Percentiles rank a stretch among this genome's conserved stretches.
These are phyloP conservation scores for Neodiprion fabricii DNA, from an alignment of 1,140 invertebrate genomes.

Conservation along the genomic window DNA sequence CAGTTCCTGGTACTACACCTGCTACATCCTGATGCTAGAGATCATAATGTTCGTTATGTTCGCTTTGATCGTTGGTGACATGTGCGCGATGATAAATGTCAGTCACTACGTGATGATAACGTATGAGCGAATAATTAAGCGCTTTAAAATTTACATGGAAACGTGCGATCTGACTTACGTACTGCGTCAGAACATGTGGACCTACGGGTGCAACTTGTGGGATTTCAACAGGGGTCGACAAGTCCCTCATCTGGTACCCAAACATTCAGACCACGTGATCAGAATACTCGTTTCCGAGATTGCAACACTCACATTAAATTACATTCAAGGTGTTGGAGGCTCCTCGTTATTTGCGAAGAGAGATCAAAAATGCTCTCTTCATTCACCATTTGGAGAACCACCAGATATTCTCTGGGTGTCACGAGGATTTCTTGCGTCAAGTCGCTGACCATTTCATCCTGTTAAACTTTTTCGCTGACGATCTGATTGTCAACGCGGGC, in stretches of 20 bases:
- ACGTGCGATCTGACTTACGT: conserved; percentile 4
- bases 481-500: conserved; percentile 54
- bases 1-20: not conserved
- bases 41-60: conserved; percentile 5
- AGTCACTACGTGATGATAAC: not conserved
- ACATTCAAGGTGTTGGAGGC: not conserved
- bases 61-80: conserved; percentile 1
- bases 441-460: conserved; percentile 47
- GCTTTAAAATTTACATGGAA: not conserved
- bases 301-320: not conserved
- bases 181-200: not conserved
- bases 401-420: conserved; percentile 48
- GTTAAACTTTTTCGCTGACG: conserved; percentile 50
- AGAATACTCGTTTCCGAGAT: not conserved
- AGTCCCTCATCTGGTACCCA: not conserved
- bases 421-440: conserved; percentile 53
- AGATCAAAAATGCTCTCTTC: not conserved
- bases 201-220: not conserved
- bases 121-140: not conserved
- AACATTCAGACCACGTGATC: too few species aligned
- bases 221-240: not conserved
- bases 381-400: not conserved
- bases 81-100: not conserved
- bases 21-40: not conserved
- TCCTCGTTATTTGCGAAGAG: not conserved